These are phyloP conservation scores for Dicycla oo DNA, from an alignment of 2,888 invertebrate species.

Conservation along the genomic window DNA sequence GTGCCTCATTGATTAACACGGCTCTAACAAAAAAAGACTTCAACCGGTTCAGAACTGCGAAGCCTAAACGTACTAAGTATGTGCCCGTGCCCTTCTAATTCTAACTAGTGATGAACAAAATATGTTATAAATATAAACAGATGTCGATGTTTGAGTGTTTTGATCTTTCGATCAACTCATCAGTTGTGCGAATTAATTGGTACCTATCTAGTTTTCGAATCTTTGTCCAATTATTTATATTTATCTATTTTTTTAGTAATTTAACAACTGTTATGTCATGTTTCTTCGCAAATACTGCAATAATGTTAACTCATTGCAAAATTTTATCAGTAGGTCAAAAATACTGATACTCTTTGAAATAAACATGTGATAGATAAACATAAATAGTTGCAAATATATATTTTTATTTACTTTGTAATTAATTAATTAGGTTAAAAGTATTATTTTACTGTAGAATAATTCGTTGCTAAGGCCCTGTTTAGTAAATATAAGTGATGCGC, in stretches of 20 bases:
- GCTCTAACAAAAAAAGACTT: slow-evolving; percentile 53
- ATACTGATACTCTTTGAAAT: neutral
- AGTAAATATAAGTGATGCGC: too few species aligned
- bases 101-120: slow-evolving; percentile 45
- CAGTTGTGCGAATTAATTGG: neutral
- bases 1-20: slow-evolving; percentile 59
- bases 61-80: slow-evolving; percentile 29
- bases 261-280: neutral
- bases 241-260: neutral
- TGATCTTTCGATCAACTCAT: neutral
- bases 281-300: slow-evolving; percentile 6
- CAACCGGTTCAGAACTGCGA: slow-evolving; percentile 51
- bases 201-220: neutral
- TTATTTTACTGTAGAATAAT: neutral
- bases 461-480: neutral
- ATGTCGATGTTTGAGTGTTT: neutral
- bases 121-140: neutral
- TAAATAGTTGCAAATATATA: neutral
- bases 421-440: neutral
- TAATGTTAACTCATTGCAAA: neutral
- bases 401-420: neutral
- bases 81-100: slow-evolving; percentile 50
- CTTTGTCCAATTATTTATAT: neutral
- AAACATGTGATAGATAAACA: slow-evolving; percentile 7
- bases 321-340: slow-evolving; percentile 22